phyloP scores from a whole-genome alignment of 2,888 invertebrate species.

The Elgonia sp. region DNA sequence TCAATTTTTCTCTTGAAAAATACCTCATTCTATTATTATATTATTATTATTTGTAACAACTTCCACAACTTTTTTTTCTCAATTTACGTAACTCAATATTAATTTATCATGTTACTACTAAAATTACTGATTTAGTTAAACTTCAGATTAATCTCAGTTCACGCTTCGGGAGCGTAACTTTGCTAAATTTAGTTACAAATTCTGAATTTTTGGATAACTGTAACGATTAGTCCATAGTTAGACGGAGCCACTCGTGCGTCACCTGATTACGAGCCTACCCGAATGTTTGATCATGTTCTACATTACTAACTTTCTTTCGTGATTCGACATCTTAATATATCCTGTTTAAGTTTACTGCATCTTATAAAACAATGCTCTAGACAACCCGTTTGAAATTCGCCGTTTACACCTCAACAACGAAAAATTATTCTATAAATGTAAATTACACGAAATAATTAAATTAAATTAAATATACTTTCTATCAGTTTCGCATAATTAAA shows the following conservation, averaged over 20 bases:
- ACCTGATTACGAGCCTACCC: conserved; percentile 52
- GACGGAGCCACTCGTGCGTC: conserved; percentile 31
- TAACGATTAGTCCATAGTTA: conserved; percentile 1
- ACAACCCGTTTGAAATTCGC: neutral
- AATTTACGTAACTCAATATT: no score
- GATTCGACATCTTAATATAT: conserved; percentile 45
- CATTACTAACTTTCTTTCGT: conserved; percentile 61
- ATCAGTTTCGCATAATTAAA: neutral
- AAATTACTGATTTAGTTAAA: no score
- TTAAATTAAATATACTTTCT: no score
- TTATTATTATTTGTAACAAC: neutral
- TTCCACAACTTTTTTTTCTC: no score
- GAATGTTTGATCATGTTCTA: conserved; percentile 59
- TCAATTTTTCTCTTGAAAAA: no score
- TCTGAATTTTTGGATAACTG: neutral
- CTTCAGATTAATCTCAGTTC: no score
- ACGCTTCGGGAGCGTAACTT: no score
- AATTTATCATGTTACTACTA: no score
- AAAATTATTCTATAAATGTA: conserved; percentile 17
- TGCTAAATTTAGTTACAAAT: no score
- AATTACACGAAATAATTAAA: neutral
- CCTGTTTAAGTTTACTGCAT: conserved; percentile 27
- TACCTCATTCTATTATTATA: neutral
- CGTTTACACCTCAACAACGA: neutral
- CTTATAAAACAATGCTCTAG: conserved; percentile 24